Evolutionary conservation across 1,140 invertebrate species (phyloP).

Genomic region (Drosophila lacteicornis): DNA sequence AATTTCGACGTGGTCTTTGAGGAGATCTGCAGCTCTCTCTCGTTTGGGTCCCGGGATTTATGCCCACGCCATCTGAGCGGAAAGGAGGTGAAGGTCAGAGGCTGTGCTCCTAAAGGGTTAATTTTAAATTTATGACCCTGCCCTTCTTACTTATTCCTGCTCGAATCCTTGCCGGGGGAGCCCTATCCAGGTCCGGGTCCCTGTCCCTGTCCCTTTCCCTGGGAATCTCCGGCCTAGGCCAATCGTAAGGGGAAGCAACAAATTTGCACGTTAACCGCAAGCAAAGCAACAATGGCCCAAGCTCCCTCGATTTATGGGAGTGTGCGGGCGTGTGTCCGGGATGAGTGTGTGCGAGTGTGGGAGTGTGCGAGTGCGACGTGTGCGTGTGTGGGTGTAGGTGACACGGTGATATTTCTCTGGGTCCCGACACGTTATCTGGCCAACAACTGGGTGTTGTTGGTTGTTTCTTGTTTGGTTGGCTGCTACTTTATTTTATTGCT

Average conservation of each 20-base stretch:
- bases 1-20: slow-evolving; percentile 28
- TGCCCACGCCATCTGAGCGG: slow-evolving; percentile 7
- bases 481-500: slow-evolving; percentile 81
- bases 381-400: slow-evolving; percentile 65
- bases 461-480: slow-evolving; percentile 28
- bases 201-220: neutral
- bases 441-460: slow-evolving; percentile 13
- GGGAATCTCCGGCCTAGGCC: slow-evolving; percentile 20
- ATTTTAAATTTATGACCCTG: slow-evolving; percentile 81
- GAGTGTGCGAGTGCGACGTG: slow-evolving; percentile 34
- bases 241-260: slow-evolving; percentile 63
- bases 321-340: slow-evolving; percentile 9
- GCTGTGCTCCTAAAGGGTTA: slow-evolving; percentile 75
- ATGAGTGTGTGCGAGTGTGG: slow-evolving; percentile 34
- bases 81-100: slow-evolving; percentile 61
- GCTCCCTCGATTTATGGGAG: slow-evolving; percentile 39
- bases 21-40: slow-evolving; percentile 13
- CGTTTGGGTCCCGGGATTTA: slow-evolving; percentile 12
- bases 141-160: slow-evolving; percentile 51
- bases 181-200: neutral
- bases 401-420: slow-evolving; percentile 72
- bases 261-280: slow-evolving; percentile 68
- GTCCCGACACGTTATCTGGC: slow-evolving; percentile 67
- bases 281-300: slow-evolving; percentile 39
- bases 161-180: slow-evolving; percentile 55